Evolutionary conservation across 2,113 vertebrate species (phyloP), one percentile per base, ranked within the genome.

Genomic region (Pseudois nayaur): DNA sequence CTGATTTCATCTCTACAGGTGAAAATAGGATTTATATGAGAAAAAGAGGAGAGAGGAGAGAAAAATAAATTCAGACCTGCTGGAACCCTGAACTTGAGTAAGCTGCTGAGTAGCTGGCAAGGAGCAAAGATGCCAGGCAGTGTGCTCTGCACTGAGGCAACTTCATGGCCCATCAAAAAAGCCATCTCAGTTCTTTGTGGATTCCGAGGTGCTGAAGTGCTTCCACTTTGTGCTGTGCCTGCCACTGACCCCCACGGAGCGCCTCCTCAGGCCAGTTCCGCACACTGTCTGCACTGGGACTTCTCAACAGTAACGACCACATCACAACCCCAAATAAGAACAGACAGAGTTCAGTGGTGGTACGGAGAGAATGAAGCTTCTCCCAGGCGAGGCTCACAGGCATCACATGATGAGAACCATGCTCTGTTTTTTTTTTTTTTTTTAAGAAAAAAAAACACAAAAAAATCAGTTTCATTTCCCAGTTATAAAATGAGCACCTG

Each of bases 341-440:
- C 27, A 12, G 36, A 13, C 19, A 0, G 52, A 17, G 11, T 6
- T 59, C 52, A 3, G 12, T 2, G 9, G 25, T 1, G 15, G 1
- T 48, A 7, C 33, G 2, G 3, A 33, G 43, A 79, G 33, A 23
- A 43, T 0, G 13, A 17, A 59, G 43, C 25, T 4, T 10, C 62
- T 55, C 33, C n/a, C 79, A 4, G 29, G 33, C 0, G 36, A 79
- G 55, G 27, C 21, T 67, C 14, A 13, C 27, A 36, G n/a, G n/a
- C 40, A 59, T 3, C 11, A 5, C 25, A 10, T 1, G 19, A 31
- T 21, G 29, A 36, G 78, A 89, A 64, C 7, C 8, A 19, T 10
- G 1, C 52, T 78, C 52, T 8, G 3, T 36, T 57, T 43, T 43
- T 43, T 45, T 45, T 45, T 45, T 45, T n/a, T 83, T 40, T 40